phyloP scores from a whole-genome alignment of 2,113 vertebrate species.

The Mormyrus iriodes region DNA sequence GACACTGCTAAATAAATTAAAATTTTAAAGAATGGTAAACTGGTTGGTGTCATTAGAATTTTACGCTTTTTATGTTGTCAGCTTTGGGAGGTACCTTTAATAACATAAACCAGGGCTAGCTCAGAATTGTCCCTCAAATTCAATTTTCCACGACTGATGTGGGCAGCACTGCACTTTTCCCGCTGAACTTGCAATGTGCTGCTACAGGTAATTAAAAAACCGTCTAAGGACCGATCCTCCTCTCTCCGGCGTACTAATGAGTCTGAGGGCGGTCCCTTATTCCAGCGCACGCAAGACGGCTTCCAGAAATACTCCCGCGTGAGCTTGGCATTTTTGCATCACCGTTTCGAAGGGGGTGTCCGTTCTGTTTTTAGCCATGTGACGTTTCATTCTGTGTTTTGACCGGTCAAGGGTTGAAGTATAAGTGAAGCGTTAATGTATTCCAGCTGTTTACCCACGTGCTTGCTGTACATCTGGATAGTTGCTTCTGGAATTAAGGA shows the following conservation, averaged over 20 bases:
- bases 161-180: neutral
- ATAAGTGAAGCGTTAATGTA: neutral
- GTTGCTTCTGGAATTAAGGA: slow-evolving; percentile 6
- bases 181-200: neutral
- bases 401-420: neutral
- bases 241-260: neutral
- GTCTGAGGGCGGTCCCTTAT: neutral
- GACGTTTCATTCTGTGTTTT: neutral
- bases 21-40: neutral
- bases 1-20: neutral
- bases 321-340: neutral
- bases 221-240: neutral
- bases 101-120: neutral
- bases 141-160: neutral
- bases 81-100: neutral
- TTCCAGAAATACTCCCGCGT: neutral
- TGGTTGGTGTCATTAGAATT: neutral
- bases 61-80: neutral
- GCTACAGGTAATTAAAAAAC: slow-evolving; percentile 15
- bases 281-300: neutral
- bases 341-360: neutral
- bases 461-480: too few species aligned
- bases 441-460: neutral
- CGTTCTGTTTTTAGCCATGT: neutral
- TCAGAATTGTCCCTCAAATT: neutral